Conservation (phyloP, 2,797 vertebrate genomes). For the Poeciliopsis gracilis region DNA sequence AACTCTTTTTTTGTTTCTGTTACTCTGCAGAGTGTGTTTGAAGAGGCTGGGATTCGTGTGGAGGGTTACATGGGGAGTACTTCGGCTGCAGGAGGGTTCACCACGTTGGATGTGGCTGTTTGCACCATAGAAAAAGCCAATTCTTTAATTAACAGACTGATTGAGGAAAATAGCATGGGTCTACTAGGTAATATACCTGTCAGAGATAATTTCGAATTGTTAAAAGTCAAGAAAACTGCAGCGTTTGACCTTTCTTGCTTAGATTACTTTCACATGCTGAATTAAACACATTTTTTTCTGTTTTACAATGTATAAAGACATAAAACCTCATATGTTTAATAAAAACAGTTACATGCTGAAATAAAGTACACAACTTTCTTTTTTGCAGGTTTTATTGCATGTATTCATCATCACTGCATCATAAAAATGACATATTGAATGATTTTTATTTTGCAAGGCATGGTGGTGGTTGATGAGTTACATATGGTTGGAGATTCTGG, state of each 20-base stretch:
- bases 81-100: slow-evolving; percentile 86
- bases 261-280: background rate
- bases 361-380: background rate
- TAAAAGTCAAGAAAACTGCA: background rate
- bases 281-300: background rate
- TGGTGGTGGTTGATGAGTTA: slow-evolving; percentile 95
- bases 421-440: background rate
- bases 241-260: background rate
- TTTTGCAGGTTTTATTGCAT: background rate
- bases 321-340: background rate
- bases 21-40: slow-evolving; percentile 88
- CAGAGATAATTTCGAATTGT: background rate
- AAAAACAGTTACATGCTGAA: background rate
- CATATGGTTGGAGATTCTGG: slow-evolving; percentile 96
- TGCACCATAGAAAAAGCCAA: slow-evolving; percentile 99
- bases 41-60: slow-evolving; percentile 90
- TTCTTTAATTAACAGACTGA: slow-evolving; percentile 91
- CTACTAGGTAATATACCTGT: slow-evolving; percentile 83
- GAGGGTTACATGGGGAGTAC: slow-evolving; percentile 94
- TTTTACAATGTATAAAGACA: slow-evolving; percentile 1
- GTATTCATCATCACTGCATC: background rate
- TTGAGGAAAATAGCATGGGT: slow-evolving; percentile 90
- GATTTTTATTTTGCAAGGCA: slow-evolving; percentile 79
- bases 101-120: slow-evolving; percentile 90
- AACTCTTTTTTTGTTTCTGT: slow-evolving; percentile 5